Evolutionary conservation across 2,888 invertebrate species (phyloP).

Genomic region (Yponomeuta malinellus): DNA sequence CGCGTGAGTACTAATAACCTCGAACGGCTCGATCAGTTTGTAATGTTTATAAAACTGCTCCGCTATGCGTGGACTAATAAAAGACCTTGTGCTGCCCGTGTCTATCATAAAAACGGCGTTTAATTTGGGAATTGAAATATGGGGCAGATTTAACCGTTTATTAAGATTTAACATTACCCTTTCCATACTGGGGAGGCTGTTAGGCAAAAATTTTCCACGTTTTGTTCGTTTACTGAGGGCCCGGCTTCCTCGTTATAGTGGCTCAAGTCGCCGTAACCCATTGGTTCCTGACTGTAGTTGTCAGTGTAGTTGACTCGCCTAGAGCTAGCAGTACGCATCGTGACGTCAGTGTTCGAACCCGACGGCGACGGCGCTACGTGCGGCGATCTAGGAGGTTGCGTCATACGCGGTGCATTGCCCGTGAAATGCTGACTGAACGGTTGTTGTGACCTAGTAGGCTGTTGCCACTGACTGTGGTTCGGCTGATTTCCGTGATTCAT

Average conservation of each 20-base stretch:
- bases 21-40: neutral
- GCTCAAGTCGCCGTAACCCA: neutral
- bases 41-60: neutral
- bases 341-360: too few relatives aligned
- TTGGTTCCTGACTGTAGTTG: neutral
- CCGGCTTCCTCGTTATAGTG: too few relatives aligned
- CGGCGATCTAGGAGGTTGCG: neutral
- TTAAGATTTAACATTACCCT: neutral
- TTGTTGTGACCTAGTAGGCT: too few relatives aligned
- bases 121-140: slow-evolving; percentile 5
- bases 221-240: neutral
- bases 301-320: neutral
- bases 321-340: neutral
- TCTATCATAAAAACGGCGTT: slow-evolving; percentile 3
- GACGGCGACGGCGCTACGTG: neutral
- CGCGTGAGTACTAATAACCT: slow-evolving; percentile 10
- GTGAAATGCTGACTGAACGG: slow-evolving; percentile 18
- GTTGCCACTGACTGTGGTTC: too few relatives aligned
- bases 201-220: neutral
- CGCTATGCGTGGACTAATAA: neutral
- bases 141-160: neutral
- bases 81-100: slow-evolving; percentile 5
- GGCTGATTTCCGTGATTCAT: too few relatives aligned
- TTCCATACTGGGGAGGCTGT: too few relatives aligned
- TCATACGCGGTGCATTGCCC: slow-evolving; percentile 17